Evolutionary conservation across 1,140 invertebrate genomes (phyloP), one percentile per base, ranked within the genome.

Genomic region (Aphelenchoides fujianensis): DNA sequence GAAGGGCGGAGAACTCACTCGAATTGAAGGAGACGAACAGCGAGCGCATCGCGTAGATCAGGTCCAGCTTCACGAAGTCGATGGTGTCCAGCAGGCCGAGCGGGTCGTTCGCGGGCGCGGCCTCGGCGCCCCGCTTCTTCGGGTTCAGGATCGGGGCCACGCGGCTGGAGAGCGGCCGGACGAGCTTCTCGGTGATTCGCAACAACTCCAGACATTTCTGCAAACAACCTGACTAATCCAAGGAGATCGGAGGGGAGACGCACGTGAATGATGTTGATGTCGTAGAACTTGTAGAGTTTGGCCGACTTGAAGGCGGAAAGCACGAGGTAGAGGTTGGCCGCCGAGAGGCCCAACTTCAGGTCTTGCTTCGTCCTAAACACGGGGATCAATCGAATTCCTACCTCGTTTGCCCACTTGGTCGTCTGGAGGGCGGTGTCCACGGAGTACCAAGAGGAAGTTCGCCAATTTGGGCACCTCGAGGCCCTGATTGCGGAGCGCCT

Each of bases 121-220:
- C 27, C 1, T 61, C 59, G 59, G n/a, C 63, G 2, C 34, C 31
- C 32, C 63, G 63, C 32, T 37, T 66, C 31, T 66, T 66, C 19
- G 55, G 19, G 12, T 66, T 30, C 23, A 35, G 0, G 32, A 37
- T 30, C n/a, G 12, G 2, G 16, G 63, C 36, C 28, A 66, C 36
- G 37, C 32, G 19, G 2, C 63, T 59, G 5, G 34, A 19, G 1
- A 35, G 53, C 3, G 63, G 63, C 23, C 63, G 63, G 12, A 66
- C 12, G 1, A 66, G n/a, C 28, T 36, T 66, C 3, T 66, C 63
- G 12, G 36, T 30, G 36, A 27, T 66, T 36, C 32, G 16, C 0
- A 66, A 37, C 32, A 66, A 30, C 36, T 66, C 63, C 16, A 66
- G 12, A 35, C 32, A 34, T 55, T 37, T 66, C 63, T 66, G 53